Evolutionary conservation across 2,888 invertebrate species (phyloP).

Genomic region (Scaptodrosophila latifasciaeformis): DNA sequence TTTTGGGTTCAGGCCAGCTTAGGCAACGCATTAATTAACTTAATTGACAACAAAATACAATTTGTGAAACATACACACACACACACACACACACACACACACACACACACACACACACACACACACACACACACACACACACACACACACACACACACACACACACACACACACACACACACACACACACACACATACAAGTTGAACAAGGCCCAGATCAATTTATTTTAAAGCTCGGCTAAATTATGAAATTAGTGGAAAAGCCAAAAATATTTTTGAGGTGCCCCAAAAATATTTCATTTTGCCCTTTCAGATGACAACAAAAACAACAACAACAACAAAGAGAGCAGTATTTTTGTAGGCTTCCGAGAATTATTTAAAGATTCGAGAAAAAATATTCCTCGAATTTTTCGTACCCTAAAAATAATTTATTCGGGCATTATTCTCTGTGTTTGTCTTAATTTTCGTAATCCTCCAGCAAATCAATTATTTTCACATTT

Average conservation of each 20-base stretch:
- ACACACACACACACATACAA: neutral
- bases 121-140: too few relatives aligned
- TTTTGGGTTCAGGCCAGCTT: conserved; percentile 31
- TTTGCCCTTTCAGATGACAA: neutral
- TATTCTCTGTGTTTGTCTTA: too few relatives aligned
- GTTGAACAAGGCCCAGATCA: neutral
- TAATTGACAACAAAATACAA: conserved; percentile 35
- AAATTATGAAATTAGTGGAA: neutral
- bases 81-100: conserved; percentile 7
- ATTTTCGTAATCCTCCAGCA: too few relatives aligned
- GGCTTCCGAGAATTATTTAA: neutral
- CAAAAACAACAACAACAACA: neutral
- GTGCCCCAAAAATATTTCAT: neutral
- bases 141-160: too few relatives aligned
- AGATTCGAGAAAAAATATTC: too few relatives aligned
- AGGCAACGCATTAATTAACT: conserved; percentile 54
- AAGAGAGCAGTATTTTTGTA: neutral
- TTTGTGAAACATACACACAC: conserved; percentile 11
- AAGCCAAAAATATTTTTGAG: neutral
- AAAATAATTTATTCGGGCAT: too few relatives aligned
- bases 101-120: too few relatives aligned
- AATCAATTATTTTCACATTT: too few relatives aligned
- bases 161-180: neutral
- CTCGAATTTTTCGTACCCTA: too few relatives aligned
- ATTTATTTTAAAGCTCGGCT: neutral